These are phyloP conservation scores for Ectemnius cavifrons DNA, from an alignment of 2,888 invertebrate species.

Conservation along the genomic window DNA sequence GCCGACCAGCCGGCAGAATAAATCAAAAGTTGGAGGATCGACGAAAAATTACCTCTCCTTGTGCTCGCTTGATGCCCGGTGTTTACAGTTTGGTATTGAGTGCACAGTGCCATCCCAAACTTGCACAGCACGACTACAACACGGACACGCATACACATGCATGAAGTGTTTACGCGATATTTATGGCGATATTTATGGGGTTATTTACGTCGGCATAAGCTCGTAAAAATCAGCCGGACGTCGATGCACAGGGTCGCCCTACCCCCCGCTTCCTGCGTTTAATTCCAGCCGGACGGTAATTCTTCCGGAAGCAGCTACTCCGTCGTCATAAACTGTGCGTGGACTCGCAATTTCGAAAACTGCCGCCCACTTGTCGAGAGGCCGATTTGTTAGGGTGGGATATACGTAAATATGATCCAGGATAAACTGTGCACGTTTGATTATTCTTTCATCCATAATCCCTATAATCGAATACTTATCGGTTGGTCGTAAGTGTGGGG, in stretches of 20 bases:
- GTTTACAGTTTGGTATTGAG: neutral
- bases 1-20: neutral
- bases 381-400: constrained; percentile 59
- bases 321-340: constrained; percentile 49
- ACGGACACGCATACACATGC: neutral
- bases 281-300: constrained; percentile 50
- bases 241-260: constrained; percentile 10
- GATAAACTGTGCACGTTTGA: constrained; percentile 9
- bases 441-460: neutral
- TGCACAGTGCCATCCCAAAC: too few species aligned
- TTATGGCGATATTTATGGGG: constrained; percentile 39
- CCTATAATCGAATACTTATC: neutral
- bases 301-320: constrained; percentile 49
- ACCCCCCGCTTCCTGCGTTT: constrained; percentile 37
- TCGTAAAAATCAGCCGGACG: constrained; percentile 55
- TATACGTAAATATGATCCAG: constrained; percentile 31
- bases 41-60: neutral
- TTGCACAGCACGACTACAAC: too few species aligned
- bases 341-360: constrained; percentile 63
- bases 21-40: constrained; percentile 3
- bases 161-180: constrained; percentile 12
- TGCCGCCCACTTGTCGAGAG: constrained; percentile 57
- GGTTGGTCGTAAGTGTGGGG: neutral
- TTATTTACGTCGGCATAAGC: constrained; percentile 29
- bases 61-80: neutral